These are phyloP conservation scores for Condylura cristata DNA, from an alignment of 2,113 vertebrate species.

Conservation along the genomic window DNA sequence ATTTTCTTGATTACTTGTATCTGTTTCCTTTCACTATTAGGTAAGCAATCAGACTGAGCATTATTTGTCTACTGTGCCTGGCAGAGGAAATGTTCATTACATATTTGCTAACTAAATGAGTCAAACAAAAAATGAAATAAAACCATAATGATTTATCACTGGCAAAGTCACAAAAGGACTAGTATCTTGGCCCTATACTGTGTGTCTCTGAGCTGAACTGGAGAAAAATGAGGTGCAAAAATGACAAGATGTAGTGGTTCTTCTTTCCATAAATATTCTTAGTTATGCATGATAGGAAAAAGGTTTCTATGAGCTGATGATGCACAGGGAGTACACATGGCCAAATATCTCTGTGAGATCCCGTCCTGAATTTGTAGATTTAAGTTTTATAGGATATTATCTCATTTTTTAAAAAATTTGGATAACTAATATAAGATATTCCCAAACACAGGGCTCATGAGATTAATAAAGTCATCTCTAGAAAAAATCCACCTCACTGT, in stretches of 20 bases:
- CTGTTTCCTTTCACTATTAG: not conserved
- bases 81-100: not conserved
- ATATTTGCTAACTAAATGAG: not conserved
- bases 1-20: not conserved
- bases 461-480: not conserved
- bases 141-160: not conserved
- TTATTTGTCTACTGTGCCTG: not conserved
- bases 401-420: not conserved
- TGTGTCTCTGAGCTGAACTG: not conserved
- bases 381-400: not conserved
- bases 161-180: not conserved
- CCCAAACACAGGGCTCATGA: not conserved
- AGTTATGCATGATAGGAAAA: not conserved
- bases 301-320: not conserved
- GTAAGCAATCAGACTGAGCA: not conserved
- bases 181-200: not conserved
- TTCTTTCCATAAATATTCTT: not conserved
- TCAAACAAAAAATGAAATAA: not conserved
- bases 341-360: not conserved
- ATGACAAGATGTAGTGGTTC: not conserved
- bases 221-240: not conserved
- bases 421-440: not conserved
- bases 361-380: not conserved
- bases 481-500: not conserved
- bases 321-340: not conserved